These are phyloP conservation scores for Lampropteryx suffumata DNA, from an alignment of 2,888 invertebrate genomes.

Conservation along the genomic window DNA sequence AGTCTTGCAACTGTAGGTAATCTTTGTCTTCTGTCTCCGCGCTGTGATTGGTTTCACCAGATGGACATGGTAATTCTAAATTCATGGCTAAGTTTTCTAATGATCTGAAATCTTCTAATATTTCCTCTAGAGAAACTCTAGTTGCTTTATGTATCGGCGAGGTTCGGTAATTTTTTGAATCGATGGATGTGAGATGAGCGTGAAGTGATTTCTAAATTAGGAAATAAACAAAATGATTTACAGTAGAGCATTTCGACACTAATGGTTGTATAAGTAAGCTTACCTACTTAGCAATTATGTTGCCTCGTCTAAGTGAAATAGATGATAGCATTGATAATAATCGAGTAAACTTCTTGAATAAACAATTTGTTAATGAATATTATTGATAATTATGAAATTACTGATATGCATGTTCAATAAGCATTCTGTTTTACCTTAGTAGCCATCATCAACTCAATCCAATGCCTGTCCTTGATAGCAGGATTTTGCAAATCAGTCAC, in stretches of 20 bases:
- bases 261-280: no score
- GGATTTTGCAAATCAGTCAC: conserved; percentile 97
- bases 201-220: conserved; percentile 62
- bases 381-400: no score
- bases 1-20: conserved; percentile 60
- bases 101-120: conserved; percentile 62
- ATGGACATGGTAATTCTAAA: conserved; percentile 31
- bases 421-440: conserved; percentile 86
- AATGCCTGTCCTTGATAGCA: conserved; percentile 96
- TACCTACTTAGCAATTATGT: no score
- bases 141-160: conserved; percentile 39
- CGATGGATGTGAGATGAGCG: conserved; percentile 53
- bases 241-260: not conserved
- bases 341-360: not conserved
- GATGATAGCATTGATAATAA: no score
- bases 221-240: conserved; percentile 27
- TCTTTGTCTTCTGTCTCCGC: conserved; percentile 28
- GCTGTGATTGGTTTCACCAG: conserved; percentile 10
- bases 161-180: conserved; percentile 44
- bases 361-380: not conserved
- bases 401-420: no score
- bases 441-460: conserved; percentile 96
- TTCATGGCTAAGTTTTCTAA: conserved; percentile 47
- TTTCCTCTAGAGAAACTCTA: conserved; percentile 50
- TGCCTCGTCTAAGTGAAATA: no score